Evolutionary conservation across 2,797 vertebrate species (phyloP), one percentile per base, ranked within the genome.

Genomic region (Hypotaenidia okinawae): DNA sequence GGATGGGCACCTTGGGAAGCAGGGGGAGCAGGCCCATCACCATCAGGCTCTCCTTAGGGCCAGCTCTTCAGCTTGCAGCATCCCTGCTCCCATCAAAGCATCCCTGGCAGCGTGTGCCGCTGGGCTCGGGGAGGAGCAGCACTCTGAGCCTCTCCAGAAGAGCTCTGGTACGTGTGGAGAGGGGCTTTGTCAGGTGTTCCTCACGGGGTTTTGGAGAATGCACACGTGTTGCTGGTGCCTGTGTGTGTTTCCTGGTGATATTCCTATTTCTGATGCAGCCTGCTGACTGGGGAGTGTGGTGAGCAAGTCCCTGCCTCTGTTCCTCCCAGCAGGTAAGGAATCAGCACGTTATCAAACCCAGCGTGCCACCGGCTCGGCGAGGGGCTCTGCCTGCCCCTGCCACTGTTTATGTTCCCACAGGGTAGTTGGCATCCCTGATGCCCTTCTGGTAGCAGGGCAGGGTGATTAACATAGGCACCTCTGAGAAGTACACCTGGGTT

Each of bases 251-350:
- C 66, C 93, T 59, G 64, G 70, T 5, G 37, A 2, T 43, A 2
- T 13, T 10, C 25, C 74, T 64, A 3, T 84, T 86, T 89, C 24
- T 84, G 92, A 66, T 79, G 66, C 62, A 68, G 57, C 51, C 94
- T 25, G 66, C 64, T 33, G 88, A 18, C 9, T 47, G 91, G 77
- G 79, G 74, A 33, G 66, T 2, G 33, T 0, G 5, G 22, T 13
- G 75, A 58, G 90, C 74, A 80, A 82, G 73, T 52, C 47, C 45
- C 88, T 28, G 66, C 5, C 86, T 90, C 87, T 81, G 47, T 77
- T 80, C 68, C 84, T 89, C 88, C 45, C 93, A 68, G 94, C 73
- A 83, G 84, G 92, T 66, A 92, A 91, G 3, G 30, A 82, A 75
- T 54, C 64, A 69, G 93, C 47, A 83, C 72, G 94, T 95, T 77